phyloP scores from a whole-genome alignment of 2,888 invertebrate species.

The Nasonia oneida region DNA sequence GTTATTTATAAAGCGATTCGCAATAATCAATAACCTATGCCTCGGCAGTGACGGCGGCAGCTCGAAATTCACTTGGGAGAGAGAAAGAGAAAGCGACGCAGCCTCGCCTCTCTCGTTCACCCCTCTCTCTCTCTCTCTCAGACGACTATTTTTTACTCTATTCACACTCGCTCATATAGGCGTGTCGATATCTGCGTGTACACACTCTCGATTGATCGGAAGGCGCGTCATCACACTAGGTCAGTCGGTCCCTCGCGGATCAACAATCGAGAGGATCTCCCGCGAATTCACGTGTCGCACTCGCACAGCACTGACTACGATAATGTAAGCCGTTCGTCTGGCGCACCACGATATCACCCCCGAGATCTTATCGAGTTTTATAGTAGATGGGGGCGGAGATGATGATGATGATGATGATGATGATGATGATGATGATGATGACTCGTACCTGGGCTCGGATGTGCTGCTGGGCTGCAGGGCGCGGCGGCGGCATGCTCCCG shows the following conservation, averaged over 20 bases:
- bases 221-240: conserved; percentile 5
- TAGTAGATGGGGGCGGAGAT: background rate
- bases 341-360: background rate
- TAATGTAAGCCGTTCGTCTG: background rate
- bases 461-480: conserved; percentile 73
- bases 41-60: conserved; percentile 63
- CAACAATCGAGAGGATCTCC: background rate
- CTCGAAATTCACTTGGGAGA: conserved; percentile 69
- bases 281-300: background rate
- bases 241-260: conserved; percentile 8
- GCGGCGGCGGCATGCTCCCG: conserved; percentile 77
- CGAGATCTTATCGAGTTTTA: background rate
- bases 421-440: conserved; percentile 41
- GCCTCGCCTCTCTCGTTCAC: conserved; percentile 20
- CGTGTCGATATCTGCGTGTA: background rate
- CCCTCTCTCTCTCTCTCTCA: background rate
- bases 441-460: conserved; percentile 76
- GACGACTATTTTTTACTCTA: background rate
- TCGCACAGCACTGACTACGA: background rate
- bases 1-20: conserved; percentile 78
- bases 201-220: background rate
- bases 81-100: conserved; percentile 47
- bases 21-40: conserved; percentile 77
- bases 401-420: conserved; percentile 20
- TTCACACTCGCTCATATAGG: background rate